Base-by-base conservation (phyloP, 2,113 vertebrate species). In the Macrotis lagotis region DNA sequence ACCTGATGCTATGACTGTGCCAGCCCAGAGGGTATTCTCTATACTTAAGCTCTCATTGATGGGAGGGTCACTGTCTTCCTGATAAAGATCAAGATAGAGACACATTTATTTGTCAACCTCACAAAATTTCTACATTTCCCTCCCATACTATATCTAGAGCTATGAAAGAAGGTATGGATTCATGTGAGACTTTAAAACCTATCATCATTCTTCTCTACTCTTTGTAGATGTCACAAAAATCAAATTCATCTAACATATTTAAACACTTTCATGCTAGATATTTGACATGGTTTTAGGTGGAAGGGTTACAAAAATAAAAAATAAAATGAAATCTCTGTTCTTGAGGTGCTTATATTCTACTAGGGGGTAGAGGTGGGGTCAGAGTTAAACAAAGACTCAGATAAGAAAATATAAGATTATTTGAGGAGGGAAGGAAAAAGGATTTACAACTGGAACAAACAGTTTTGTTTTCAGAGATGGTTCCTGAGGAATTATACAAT, bases 11-110 rank as follows among this genome's bases (percentile, higher is more conserved):
- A 99, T 98, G 88, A 99, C 99, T 0, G 99, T 99, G 99, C 99
- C 99, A 44, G 99, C 99, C 99, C 99, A 99, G 7, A 99, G 98
- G 0, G 99, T 99, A 98, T 99, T 99, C 98, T 99, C 99, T 11
- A 99, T 99, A 97, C 99, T 99, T 96, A 99, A 98, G 50, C 99
- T 99, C 97, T 99, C 99, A 7, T 99, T 99, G 89, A 99, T 98
- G 0, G 99, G 98, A 88, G 99, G 99, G 98, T 99, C 99, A 49
- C 99, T 99, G 95, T 99, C 99, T 93, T 99, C 99, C 99, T 99
- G 96, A 96, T 97, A 94, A 0, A 55, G n/a, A 91, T 37, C 90
- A 90, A 88, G 91, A 96, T 0, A 1, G 90, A 93, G 31, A 51
- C 6, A 3, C 0, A 1, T 16, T 93, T 4, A 91, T 0, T 48